These are phyloP conservation scores for Hydropsyche betteni DNA, from an alignment of 2,888 invertebrate species.

Conservation along the genomic window DNA sequence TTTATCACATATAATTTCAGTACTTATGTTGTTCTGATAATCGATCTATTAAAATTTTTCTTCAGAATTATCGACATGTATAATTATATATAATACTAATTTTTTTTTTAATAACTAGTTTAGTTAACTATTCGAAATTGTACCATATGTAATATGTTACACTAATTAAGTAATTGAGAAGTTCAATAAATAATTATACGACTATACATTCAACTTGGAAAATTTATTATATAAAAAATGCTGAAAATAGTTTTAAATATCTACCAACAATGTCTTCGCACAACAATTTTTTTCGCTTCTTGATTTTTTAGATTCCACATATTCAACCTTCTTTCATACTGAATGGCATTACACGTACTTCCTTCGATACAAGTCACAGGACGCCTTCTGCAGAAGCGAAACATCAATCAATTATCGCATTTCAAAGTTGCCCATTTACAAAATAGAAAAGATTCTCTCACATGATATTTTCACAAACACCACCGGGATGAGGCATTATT, in stretches of 20 bases:
- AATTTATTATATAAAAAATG: no score
- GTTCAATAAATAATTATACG: no score
- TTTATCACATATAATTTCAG: no score
- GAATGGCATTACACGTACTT: constrained; percentile 67
- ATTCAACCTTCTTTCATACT: constrained; percentile 63
- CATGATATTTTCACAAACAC: constrained; percentile 42
- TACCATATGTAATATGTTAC: no score
- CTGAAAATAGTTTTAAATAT: background rate
- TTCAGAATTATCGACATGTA: no score
- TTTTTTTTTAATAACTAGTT: no score
- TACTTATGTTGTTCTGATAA: no score
- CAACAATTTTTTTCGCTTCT: constrained; percentile 12
- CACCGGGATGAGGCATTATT: constrained; percentile 38
- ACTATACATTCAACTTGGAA: no score
- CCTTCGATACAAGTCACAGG: constrained; percentile 70
- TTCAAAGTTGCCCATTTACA: background rate
- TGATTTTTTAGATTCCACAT: constrained; percentile 56
- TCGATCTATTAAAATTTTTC: no score
- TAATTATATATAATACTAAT: no score
- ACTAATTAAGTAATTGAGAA: no score
- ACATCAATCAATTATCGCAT: background rate
- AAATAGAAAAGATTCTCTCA: constrained; percentile 32
- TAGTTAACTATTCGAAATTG: no score
- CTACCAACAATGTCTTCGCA: constrained; percentile 38
- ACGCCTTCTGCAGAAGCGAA: constrained; percentile 56